phyloP scores from a whole-genome alignment of 2,113 vertebrate genomes.

The Hyaena hyaena region DNA sequence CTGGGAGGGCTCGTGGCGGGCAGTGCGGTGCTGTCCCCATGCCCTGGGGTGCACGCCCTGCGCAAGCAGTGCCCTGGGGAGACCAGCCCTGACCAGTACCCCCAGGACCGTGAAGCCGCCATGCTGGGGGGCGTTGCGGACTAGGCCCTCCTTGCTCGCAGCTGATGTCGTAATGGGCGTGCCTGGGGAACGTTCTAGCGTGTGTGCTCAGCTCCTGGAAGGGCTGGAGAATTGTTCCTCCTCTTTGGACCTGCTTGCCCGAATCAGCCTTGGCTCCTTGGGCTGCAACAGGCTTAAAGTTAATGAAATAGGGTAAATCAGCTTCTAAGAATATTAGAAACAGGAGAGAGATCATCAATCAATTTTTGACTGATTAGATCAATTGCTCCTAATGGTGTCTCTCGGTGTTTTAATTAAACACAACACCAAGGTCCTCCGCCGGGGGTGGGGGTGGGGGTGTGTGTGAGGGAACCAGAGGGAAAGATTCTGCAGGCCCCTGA shows the following conservation, averaged over 20 bases:
- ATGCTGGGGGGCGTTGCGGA: background rate
- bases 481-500: background rate
- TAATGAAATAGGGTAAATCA: background rate
- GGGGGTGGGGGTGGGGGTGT: background rate
- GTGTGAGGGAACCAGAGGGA: no score
- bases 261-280: background rate
- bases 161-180: accelerated
- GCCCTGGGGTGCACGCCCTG: background rate
- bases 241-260: background rate
- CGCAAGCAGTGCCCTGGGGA: background rate
- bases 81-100: background rate
- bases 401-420: background rate
- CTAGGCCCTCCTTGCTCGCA: background rate
- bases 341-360: background rate
- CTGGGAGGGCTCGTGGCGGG: background rate
- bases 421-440: background rate
- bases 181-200: accelerated
- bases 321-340: background rate
- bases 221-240: background rate
- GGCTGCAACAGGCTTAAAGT: background rate
- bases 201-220: background rate
- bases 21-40: accelerated
- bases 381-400: background rate
- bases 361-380: background rate
- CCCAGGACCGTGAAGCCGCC: background rate